Conservation (phyloP, 2,113 vertebrate genomes). For the Nestor notabilis region DNA sequence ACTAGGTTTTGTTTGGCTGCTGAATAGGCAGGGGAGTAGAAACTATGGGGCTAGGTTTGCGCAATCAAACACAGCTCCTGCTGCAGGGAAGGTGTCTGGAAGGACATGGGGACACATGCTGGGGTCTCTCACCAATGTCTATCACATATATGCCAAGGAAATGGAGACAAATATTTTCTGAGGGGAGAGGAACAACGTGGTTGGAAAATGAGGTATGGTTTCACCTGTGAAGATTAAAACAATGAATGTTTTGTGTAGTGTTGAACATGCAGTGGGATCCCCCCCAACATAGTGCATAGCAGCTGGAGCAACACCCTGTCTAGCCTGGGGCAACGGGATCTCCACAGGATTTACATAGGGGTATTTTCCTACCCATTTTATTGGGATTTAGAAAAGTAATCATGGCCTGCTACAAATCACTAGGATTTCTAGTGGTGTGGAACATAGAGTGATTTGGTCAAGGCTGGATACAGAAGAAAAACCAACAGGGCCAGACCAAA, state of each 20-base stretch:
- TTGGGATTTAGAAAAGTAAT: neutral
- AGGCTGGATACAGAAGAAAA: neutral
- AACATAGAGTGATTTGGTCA: neutral
- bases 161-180: neutral
- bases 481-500: neutral
- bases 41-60: neutral
- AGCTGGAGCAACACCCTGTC: neutral
- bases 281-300: neutral
- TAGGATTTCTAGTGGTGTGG: neutral
- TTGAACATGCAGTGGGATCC: fast-evolving
- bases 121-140: neutral
- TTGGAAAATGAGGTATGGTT: neutral
- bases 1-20: neutral
- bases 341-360: neutral
- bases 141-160: neutral
- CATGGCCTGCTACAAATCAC: neutral
- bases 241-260: neutral
- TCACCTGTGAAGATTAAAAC: neutral
- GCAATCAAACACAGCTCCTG: neutral
- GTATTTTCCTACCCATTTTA: neutral
- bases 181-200: neutral
- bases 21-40: neutral
- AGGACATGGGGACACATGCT: neutral
- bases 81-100: neutral
- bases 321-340: neutral